Conservation (phyloP, 2,113 vertebrate species). For the Amazona guildingii region DNA sequence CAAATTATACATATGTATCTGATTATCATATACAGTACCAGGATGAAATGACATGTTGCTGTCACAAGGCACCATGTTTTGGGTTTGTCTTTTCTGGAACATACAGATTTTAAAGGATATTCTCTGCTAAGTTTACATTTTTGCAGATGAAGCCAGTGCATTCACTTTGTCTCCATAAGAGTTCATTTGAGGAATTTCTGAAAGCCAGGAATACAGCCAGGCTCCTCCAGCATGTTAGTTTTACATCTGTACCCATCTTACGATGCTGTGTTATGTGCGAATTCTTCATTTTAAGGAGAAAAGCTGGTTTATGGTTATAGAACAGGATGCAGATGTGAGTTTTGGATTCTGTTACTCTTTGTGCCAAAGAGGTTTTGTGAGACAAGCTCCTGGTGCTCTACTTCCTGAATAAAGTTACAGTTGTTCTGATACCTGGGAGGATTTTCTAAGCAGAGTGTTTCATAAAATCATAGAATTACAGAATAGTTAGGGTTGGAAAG, state of each 20-base stretch:
- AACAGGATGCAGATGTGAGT: not conserved
- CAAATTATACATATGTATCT: not conserved
- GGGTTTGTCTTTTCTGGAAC: not conserved
- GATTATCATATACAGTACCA: not conserved
- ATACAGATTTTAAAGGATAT: not conserved
- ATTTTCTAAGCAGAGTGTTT: not conserved
- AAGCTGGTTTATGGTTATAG: not conserved
- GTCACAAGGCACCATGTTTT: not conserved
- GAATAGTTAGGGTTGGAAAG: too few relatives aligned
- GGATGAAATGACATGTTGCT: accelerated
- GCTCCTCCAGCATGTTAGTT: not conserved
- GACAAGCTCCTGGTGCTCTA: not conserved
- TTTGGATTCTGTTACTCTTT: not conserved
- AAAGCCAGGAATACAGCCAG: not conserved
- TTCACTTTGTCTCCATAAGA: not conserved
- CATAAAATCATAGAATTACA: too few relatives aligned
- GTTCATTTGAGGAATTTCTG: not conserved
- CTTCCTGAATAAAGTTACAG: not conserved
- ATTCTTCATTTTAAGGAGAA: not conserved
- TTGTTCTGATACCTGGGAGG: not conserved
- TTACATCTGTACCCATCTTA: not conserved
- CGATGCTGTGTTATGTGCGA: not conserved
- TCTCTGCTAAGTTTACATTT: not conserved
- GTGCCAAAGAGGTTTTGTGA: not conserved
- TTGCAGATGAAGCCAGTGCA: too few relatives aligned